Evolutionary conservation across 2,888 invertebrate species (phyloP).

Genomic region (Hirtodrosophila confusa): DNA sequence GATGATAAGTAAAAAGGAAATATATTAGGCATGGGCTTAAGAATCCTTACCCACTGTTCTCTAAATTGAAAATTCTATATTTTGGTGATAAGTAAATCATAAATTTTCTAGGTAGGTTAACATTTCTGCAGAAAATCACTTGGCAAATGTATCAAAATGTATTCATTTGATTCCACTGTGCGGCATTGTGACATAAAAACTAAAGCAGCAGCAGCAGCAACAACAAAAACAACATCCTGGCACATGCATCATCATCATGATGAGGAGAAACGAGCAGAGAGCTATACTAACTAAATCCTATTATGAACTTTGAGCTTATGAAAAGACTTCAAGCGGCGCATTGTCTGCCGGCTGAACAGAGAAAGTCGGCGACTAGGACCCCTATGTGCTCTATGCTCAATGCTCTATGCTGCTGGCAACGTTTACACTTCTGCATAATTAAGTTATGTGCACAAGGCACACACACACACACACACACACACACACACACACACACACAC

Average conservation of each 20-base stretch:
- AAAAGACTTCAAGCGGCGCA: constrained; percentile 76
- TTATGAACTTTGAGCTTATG: constrained; percentile 77
- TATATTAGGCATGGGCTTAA: too few species aligned
- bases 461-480: constrained; percentile 28
- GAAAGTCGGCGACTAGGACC: constrained; percentile 41
- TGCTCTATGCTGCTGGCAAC: constrained; percentile 46
- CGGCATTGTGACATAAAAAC: constrained; percentile 4
- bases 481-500: constrained; percentile 13
- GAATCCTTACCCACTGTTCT: too few species aligned
- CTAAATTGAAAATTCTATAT: too few species aligned
- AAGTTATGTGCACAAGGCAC: constrained; percentile 68
- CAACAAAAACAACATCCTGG: constrained; percentile 20
- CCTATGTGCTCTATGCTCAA: constrained; percentile 20
- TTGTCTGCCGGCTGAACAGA: constrained; percentile 46
- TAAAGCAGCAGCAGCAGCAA: constrained; percentile 10
- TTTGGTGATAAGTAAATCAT: too few species aligned
- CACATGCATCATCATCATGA: constrained; percentile 62
- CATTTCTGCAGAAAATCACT: too few species aligned
- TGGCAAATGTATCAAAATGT: too few species aligned
- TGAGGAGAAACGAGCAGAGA: constrained; percentile 44
- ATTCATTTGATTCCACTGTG: constrained; percentile 23
- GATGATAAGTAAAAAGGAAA: too few species aligned
- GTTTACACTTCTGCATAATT: constrained; percentile 77
- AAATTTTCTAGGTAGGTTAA: too few species aligned
- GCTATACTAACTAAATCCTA: constrained; percentile 73